A percentile compares a stretch with the other conserved stretches of the same genome.
phyloP scores from a whole-genome alignment of 2,113 vertebrate genomes.

The Ammodytes dubius region DNA sequence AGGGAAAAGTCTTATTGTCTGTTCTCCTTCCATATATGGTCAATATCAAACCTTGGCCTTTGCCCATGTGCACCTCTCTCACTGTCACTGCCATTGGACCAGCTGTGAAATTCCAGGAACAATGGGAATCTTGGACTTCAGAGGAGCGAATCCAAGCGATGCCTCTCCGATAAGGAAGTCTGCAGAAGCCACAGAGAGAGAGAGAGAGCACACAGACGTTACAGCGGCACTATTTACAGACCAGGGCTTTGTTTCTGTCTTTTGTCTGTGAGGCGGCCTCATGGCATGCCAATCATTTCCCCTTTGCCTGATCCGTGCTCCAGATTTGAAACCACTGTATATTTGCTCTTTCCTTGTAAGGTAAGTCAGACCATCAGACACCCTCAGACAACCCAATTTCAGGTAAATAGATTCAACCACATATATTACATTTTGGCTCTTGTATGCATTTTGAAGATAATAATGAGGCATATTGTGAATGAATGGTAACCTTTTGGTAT shows the following conservation, averaged over 20 bases:
- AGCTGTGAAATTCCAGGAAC: slow-evolving; percentile 73
- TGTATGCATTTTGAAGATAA: neutral
- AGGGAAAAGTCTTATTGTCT: slow-evolving; percentile 10
- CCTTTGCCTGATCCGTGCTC: slow-evolving; percentile 22
- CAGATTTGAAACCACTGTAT: slow-evolving; percentile 25
- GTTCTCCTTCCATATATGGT: slow-evolving; percentile 41
- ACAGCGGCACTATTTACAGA: slow-evolving; percentile 75
- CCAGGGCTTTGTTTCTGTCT: slow-evolving; percentile 65
- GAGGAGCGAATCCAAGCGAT: slow-evolving; percentile 55
- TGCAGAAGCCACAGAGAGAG: slow-evolving; percentile 59
- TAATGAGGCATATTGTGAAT: neutral
- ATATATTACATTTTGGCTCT: neutral
- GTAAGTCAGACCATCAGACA: neutral
- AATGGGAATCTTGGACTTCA: slow-evolving; percentile 76
- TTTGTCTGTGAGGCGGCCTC: slow-evolving; percentile 58
- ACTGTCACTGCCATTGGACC: slow-evolving; percentile 57
- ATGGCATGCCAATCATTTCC: slow-evolving; percentile 72
- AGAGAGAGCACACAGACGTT: slow-evolving; percentile 39
- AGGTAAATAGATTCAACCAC: neutral
- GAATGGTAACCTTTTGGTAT: too few species aligned
- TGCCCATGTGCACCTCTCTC: slow-evolving; percentile 31
- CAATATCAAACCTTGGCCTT: slow-evolving; percentile 1
- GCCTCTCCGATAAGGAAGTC: slow-evolving; percentile 77
- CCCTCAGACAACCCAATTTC: neutral
- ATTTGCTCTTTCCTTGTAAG: slow-evolving; percentile 6